Evolutionary conservation across 2,888 invertebrate species (phyloP).

Genomic region (Eurytoma californica): DNA sequence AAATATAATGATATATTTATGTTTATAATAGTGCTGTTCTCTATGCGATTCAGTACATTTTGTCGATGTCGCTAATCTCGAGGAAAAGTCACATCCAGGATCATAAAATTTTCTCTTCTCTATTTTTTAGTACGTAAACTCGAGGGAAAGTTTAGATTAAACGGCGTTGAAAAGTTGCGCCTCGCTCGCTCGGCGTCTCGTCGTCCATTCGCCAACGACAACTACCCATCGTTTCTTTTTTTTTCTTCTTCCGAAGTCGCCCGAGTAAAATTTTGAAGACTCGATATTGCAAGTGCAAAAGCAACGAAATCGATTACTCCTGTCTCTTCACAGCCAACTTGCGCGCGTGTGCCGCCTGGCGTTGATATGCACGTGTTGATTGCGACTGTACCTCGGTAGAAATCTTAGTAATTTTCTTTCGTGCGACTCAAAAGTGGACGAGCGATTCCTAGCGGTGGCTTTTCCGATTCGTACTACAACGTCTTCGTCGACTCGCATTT

Average conservation of each 20-base stretch:
- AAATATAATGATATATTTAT: conserved; percentile 74
- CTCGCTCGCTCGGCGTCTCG: conserved; percentile 17
- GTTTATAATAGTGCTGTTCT: conserved; percentile 71
- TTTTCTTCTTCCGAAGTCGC: conserved; percentile 1
- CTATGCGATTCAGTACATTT: conserved; percentile 71
- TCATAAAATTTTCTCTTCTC: conserved; percentile 47
- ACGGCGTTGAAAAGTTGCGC: conserved; percentile 25
- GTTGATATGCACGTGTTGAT: conserved; percentile 58
- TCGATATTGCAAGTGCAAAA: conserved; percentile 52
- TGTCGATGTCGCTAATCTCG: conserved; percentile 67
- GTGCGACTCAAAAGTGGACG: conserved; percentile 31
- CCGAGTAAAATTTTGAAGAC: conserved; percentile 16
- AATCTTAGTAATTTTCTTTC: conserved; percentile 30
- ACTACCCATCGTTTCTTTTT: background rate
- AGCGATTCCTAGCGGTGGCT: conserved; percentile 57
- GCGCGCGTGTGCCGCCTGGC: conserved; percentile 53
- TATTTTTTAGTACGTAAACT: conserved; percentile 44
- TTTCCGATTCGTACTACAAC: conserved; percentile 45
- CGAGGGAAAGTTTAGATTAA: conserved; percentile 50
- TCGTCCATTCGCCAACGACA: background rate
- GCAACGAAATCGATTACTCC: conserved; percentile 42
- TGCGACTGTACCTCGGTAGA: conserved; percentile 47
- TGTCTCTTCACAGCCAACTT: conserved; percentile 61
- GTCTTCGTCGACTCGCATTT: conserved; percentile 23
- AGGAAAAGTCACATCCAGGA: conserved; percentile 68